Evolutionary conservation across 2,797 vertebrate genomes (phyloP).

Genomic region (Pitangus sulphuratus): DNA sequence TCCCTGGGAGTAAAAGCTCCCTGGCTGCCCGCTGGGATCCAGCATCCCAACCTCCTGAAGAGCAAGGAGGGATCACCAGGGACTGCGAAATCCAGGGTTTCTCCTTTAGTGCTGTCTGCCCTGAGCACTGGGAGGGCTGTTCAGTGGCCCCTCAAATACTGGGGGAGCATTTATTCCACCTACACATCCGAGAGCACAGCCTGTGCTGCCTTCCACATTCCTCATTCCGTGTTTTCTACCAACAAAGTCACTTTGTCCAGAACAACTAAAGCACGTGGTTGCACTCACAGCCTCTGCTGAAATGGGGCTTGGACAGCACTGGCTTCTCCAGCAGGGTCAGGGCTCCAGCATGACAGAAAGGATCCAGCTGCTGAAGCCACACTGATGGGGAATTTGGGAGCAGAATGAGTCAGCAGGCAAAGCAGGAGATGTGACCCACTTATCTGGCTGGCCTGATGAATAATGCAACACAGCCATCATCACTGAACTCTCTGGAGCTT

Average conservation of each 20-base stretch:
- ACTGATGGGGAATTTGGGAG: background rate
- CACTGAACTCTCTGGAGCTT: background rate
- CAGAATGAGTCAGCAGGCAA: slow-evolving; percentile 8
- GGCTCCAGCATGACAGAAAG: background rate
- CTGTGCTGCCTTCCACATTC: background rate
- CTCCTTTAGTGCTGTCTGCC: background rate
- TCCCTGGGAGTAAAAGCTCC: background rate
- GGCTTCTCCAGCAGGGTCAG: background rate
- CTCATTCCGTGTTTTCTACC: background rate
- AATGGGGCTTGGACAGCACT: background rate
- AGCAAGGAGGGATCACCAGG: background rate
- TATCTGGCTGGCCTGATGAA: background rate
- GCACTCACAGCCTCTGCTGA: background rate
- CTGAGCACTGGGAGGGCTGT: background rate
- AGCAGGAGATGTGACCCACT: slow-evolving; percentile 20
- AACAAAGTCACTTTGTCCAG: background rate
- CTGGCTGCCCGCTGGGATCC: background rate
- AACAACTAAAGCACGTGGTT: fast-evolving
- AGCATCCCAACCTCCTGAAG: background rate
- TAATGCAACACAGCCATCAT: background rate
- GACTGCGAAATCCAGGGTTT: background rate
- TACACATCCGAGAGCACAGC: background rate
- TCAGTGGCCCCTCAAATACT: background rate
- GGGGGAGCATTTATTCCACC: fast-evolving
- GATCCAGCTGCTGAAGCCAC: background rate